Percentiles rank a stretch among this genome's conserved stretches.
These are phyloP conservation scores for Pocillopora damicornis DNA, from an alignment of 64 coral and sea anemone genomes.

Conservation along the genomic window DNA sequence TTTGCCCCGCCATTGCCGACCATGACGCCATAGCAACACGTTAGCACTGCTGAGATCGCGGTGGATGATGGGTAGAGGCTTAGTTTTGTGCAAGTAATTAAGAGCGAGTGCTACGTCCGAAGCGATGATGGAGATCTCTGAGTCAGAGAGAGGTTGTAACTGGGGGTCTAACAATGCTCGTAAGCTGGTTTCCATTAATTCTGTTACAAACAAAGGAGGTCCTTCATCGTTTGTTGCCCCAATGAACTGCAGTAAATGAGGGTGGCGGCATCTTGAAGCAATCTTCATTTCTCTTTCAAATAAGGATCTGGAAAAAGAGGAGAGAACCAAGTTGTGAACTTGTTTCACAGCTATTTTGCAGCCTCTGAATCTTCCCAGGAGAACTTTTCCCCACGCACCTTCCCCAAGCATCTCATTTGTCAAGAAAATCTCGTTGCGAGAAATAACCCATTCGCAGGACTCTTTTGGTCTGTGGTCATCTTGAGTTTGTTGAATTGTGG, in stretches of 20 bases:
- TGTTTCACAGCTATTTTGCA: not conserved
- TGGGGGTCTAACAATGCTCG: not conserved
- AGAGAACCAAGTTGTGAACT: too few species aligned
- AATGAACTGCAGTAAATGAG: not conserved
- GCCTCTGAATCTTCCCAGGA: not conserved
- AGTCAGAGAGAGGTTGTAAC: not conserved
- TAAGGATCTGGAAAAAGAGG: too few species aligned
- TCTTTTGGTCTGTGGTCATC: too few species aligned
- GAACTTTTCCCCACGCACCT: too few species aligned
- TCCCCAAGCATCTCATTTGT: too few species aligned
- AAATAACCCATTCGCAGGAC: too few species aligned
- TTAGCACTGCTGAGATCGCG: not conserved
- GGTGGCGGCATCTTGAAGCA: too few species aligned
- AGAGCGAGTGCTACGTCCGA: not conserved
- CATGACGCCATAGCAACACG: not conserved
- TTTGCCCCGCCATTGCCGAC: too few species aligned
- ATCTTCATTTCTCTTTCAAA: too few species aligned
- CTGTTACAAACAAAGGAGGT: slow-evolving; percentile 30
- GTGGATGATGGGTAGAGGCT: not conserved
- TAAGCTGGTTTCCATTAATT: slow-evolving; percentile 57
- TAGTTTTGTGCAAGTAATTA: slow-evolving; percentile 54
- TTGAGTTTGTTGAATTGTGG: too few species aligned
- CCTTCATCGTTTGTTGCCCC: not conserved
- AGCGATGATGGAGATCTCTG: too few species aligned
- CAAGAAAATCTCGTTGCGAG: too few species aligned